phyloP scores from a whole-genome alignment of 2,888 invertebrate species.

The Catocala nupta region DNA sequence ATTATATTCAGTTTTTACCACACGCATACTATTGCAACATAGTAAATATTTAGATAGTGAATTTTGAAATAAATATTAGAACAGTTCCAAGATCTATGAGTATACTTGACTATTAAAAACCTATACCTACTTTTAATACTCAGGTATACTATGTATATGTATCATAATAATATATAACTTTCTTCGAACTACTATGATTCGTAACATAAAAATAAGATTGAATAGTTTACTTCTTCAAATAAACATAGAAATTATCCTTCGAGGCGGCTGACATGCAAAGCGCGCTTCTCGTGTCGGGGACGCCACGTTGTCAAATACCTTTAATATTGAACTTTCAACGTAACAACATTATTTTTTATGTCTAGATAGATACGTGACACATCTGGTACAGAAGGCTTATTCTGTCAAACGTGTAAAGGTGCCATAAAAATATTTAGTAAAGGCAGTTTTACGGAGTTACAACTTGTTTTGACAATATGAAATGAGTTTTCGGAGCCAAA shows the following conservation, averaged over 20 bases:
- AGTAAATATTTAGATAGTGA: too few relatives aligned
- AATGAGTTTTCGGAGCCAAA: neutral
- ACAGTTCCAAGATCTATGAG: too few relatives aligned
- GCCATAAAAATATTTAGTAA: constrained; percentile 38
- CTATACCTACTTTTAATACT: too few relatives aligned
- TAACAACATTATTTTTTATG: constrained; percentile 53
- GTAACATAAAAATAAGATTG: neutral
- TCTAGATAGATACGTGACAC: constrained; percentile 45
- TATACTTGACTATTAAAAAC: too few relatives aligned
- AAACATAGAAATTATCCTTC: neutral
- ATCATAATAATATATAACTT: too few relatives aligned
- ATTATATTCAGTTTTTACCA: too few relatives aligned
- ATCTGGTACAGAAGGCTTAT: constrained; percentile 42
- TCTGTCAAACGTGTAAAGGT: constrained; percentile 38
- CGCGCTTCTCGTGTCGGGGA: constrained; percentile 24
- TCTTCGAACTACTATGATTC: too few relatives aligned
- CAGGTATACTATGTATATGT: too few relatives aligned
- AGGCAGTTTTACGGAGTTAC: constrained; percentile 27
- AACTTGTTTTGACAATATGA: constrained; percentile 7
- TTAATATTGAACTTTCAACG: constrained; percentile 42
- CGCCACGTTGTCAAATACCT: constrained; percentile 26
- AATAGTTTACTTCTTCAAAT: neutral
- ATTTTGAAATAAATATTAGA: too few relatives aligned
- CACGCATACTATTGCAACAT: too few relatives aligned
- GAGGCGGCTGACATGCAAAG: constrained; percentile 14